Evolutionary conservation across 92 coral and sea anemone species (phyloP).

Genomic region (Meandrina meandrites): DNA sequence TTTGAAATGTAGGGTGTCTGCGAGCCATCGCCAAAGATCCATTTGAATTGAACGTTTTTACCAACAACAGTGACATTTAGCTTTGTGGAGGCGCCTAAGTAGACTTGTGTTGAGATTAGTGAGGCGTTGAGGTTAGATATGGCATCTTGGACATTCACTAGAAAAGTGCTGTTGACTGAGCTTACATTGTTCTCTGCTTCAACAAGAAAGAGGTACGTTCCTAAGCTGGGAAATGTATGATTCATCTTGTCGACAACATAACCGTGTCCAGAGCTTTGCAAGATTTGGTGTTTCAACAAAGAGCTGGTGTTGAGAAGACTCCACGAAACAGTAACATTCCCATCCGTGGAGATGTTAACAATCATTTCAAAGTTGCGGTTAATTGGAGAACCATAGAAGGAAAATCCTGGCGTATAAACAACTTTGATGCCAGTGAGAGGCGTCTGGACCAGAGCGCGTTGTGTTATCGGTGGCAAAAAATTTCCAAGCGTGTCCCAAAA

Average conservation of each 20-base stretch:
- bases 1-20: constrained; percentile 49
- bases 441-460: constrained; percentile 45
- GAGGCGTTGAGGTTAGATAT: constrained; percentile 63
- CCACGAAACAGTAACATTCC: constrained; percentile 60
- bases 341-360: constrained; percentile 59
- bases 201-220: constrained; percentile 51
- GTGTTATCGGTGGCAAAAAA: constrained; percentile 22
- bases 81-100: constrained; percentile 58
- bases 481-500: constrained; percentile 36
- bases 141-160: constrained; percentile 49
- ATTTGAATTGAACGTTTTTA: constrained; percentile 59
- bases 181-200: constrained; percentile 81
- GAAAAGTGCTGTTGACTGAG: constrained; percentile 47
- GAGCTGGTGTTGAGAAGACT: constrained; percentile 12
- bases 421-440: constrained; percentile 40
- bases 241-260: constrained; percentile 46
- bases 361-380: constrained; percentile 43
- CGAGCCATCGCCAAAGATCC: constrained; percentile 73
- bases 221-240: constrained; percentile 56
- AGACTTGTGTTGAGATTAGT: constrained; percentile 41
- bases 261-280: neutral
- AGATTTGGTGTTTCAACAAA: constrained; percentile 3
- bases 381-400: constrained; percentile 49
- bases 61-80: constrained; percentile 69
- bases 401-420: constrained; percentile 60